Evolutionary conservation across 2,888 invertebrate genomes (phyloP).

Genomic region (Clepsis dumicolana): DNA sequence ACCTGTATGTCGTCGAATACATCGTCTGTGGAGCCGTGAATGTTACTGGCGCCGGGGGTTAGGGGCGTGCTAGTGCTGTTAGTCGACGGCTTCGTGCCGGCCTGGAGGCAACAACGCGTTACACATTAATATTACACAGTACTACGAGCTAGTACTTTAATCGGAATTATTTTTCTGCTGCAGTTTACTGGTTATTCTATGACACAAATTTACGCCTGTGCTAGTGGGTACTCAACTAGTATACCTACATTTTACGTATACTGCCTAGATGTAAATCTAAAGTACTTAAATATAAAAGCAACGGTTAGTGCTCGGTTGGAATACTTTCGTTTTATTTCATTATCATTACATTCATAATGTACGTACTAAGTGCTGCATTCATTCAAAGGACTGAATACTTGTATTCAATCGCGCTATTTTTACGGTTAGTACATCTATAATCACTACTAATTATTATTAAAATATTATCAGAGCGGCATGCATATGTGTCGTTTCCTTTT

Average conservation of each 20-base stretch:
- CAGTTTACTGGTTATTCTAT: neutral
- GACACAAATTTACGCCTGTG: neutral
- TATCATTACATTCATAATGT: neutral
- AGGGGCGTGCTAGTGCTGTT: slow-evolving; percentile 81
- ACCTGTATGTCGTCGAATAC: slow-evolving; percentile 82
- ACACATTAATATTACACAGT: slow-evolving; percentile 26
- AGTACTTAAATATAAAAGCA: too few relatives aligned
- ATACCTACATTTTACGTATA: neutral
- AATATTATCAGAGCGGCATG: neutral
- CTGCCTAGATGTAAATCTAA: too few relatives aligned
- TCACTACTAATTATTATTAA: neutral
- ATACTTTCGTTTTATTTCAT: neutral
- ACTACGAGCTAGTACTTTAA: neutral
- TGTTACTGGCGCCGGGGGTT: slow-evolving; percentile 73
- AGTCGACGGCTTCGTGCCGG: slow-evolving; percentile 73
- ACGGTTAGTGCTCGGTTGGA: too few relatives aligned
- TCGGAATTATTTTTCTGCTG: neutral
- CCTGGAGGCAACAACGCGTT: slow-evolving; percentile 59
- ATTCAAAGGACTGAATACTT: neutral
- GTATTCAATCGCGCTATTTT: neutral
- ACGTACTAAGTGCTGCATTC: neutral
- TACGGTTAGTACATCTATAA: neutral
- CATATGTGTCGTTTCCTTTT: too few relatives aligned
- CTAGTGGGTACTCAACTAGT: neutral
- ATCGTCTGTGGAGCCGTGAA: slow-evolving; percentile 79